phyloP scores from a whole-genome alignment of 2,113 vertebrate species.

The Podocnemis expansa region DNA sequence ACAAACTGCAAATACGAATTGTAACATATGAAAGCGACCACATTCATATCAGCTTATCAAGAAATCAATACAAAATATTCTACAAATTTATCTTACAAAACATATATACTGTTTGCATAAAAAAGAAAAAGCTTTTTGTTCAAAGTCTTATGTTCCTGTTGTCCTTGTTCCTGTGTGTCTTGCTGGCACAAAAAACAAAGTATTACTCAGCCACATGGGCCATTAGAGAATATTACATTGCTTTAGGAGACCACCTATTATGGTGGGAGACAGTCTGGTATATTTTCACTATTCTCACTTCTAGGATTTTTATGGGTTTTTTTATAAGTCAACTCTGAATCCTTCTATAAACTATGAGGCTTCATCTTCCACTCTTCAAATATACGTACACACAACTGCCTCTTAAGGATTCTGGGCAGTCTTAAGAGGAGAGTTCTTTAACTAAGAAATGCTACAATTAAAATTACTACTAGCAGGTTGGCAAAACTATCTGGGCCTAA shows the following conservation, averaged over 20 bases:
- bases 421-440: not conserved
- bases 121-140: not conserved
- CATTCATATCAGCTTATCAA: not conserved
- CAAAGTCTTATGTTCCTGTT: not conserved
- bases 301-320: not conserved
- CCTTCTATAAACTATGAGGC: not conserved
- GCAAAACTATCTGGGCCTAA: conserved; percentile 28
- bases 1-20: not conserved
- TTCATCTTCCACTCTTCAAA: conserved; percentile 21
- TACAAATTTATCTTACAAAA: conserved; percentile 14
- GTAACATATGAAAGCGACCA: not conserved
- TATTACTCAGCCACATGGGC: not conserved
- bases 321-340: conserved; percentile 20
- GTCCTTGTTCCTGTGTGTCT: not conserved
- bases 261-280: not conserved
- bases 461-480: not conserved
- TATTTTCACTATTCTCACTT: conserved; percentile 27
- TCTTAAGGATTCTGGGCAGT: conserved; percentile 6
- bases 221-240: not conserved
- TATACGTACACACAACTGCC: not conserved
- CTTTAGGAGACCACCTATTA: not conserved
- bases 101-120: not conserved
- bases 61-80: not conserved
- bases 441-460: conserved; percentile 23
- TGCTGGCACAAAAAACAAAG: not conserved